Evolutionary conservation across 2,888 invertebrate species (phyloP).

Genomic region (Mythimna pallens): DNA sequence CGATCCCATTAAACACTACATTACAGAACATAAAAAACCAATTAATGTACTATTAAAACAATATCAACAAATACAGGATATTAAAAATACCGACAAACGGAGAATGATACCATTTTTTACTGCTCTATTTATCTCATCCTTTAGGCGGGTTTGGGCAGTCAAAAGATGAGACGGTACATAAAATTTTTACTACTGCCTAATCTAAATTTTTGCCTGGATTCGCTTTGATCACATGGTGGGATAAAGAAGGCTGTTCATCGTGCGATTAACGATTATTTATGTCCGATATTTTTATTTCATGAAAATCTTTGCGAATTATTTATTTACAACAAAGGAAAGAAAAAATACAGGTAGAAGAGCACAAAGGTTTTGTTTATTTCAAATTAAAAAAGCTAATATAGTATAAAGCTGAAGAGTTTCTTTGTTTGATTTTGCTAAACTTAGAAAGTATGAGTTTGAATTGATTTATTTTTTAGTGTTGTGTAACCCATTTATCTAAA

Average conservation of each 20-base stretch:
- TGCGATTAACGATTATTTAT: slow-evolving; percentile 27
- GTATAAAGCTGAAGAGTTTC: too few species aligned
- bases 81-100: slow-evolving; percentile 60
- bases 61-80: slow-evolving; percentile 70
- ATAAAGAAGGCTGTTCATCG: slow-evolving; percentile 69
- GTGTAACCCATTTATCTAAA: too few species aligned
- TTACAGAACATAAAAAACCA: slow-evolving; percentile 78
- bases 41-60: slow-evolving; percentile 83
- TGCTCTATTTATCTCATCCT: slow-evolving; percentile 71
- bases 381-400: too few species aligned
- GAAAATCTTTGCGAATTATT: too few species aligned
- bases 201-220: slow-evolving; percentile 88
- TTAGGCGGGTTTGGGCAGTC: slow-evolving; percentile 69
- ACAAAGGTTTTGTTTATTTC: too few species aligned
- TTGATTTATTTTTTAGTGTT: too few species aligned
- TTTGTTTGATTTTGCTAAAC: too few species aligned
- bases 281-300: too few species aligned
- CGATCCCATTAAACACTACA: slow-evolving; percentile 57
- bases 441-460: too few species aligned
- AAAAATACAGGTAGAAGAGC: too few species aligned
- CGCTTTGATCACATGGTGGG: slow-evolving; percentile 71
- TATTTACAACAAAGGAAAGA: too few species aligned
- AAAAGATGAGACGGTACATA: slow-evolving; percentile 73
- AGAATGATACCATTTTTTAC: slow-evolving; percentile 72
- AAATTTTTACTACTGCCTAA: slow-evolving; percentile 85